phyloP scores from a whole-genome alignment of 2,113 vertebrate species.

The Edolisoma coerulescens region DNA sequence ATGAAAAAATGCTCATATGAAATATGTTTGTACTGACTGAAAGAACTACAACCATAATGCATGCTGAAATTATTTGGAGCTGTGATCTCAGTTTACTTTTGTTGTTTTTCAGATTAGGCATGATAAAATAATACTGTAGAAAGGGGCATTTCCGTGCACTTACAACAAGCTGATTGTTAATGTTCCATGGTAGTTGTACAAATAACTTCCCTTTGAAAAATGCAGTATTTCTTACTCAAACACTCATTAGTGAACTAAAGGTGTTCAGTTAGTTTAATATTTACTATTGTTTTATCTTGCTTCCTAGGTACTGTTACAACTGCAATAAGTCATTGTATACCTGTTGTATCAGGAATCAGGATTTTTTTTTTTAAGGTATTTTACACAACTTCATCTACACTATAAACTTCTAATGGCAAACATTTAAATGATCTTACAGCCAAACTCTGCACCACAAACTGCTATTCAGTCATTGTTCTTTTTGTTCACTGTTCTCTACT shows the following conservation, averaged over 20 bases:
- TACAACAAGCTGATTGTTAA: conserved; percentile 75
- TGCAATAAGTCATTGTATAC: conserved; percentile 80
- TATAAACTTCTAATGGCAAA: conserved; percentile 40
- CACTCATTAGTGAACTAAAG: conserved; percentile 69
- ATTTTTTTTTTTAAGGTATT: conserved; percentile 64
- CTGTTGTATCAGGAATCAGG: conserved; percentile 78
- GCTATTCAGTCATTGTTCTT: conserved; percentile 28
- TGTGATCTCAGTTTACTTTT: conserved; percentile 78
- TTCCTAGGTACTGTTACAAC: conserved; percentile 81
- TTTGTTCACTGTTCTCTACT: conserved; percentile 36
- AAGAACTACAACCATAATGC: conserved; percentile 78
- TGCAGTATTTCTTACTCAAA: conserved; percentile 71
- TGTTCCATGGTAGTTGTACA: conserved; percentile 77
- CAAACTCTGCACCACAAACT: conserved; percentile 21
- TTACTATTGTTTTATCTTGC: conserved; percentile 73
- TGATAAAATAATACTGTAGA: conserved; percentile 79
- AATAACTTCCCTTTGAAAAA: conserved; percentile 74
- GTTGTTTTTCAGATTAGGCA: conserved; percentile 81
- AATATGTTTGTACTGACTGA: conserved; percentile 75
- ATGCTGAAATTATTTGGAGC: conserved; percentile 82
- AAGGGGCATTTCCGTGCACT: conserved; percentile 76
- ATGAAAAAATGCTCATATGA: conserved; percentile 58
- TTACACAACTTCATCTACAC: conserved; percentile 62
- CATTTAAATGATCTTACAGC: conserved; percentile 57
- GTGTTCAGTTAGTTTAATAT: conserved; percentile 71